Evolutionary conservation across 2,113 vertebrate genomes (phyloP), one percentile per base, ranked within the genome.

Genomic region (Amia ocellicauda): DNA sequence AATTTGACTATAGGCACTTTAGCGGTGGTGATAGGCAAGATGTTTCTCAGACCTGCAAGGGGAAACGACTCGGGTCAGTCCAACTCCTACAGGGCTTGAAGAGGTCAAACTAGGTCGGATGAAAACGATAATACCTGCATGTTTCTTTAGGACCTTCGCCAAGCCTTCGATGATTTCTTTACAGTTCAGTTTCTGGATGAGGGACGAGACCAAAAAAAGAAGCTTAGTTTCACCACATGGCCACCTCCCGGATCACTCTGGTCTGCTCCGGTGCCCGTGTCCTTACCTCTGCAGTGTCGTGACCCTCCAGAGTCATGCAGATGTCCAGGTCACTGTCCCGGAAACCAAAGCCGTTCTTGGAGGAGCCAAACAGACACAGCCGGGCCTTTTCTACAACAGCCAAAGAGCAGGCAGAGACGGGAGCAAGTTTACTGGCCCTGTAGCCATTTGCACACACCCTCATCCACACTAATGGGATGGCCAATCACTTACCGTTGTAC

Each of bases 1-100:
- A 99, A 98, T 86, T 99, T 99, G 63, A 99, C 96, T 45, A 99
- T 99, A 89, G 97, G 97, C 90, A 99, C 96, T 94, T 99, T 99
- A 86, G 97, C 97, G 85, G 97, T 99, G 60, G 97, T 98, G 85
- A 99, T 98, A 79, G 97, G 96, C 89, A 99, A 80, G 81, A 99
- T 99, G 79, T 99, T 99, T 84, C 89, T 94, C 83, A 99, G 81
- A 89, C 97, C 97, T 98, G 80, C 62, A 59, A 45, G 8, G 42
- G 14, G 63, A 0, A 62, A 52, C 22, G 16, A 36, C 7, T 62
- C 20, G 43, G 29, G 14, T 17, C 24, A 4, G 2, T 4, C 29
- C 16, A 26, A 5, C 29, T 1, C 24, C 11, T 26, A 11, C 53
- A 1, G 27, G 16, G 27, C 16, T 23, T 50, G 1, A 62, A 13